Conservation (phyloP, 1,140 invertebrate genomes). For the Bacillus rossius region DNA sequence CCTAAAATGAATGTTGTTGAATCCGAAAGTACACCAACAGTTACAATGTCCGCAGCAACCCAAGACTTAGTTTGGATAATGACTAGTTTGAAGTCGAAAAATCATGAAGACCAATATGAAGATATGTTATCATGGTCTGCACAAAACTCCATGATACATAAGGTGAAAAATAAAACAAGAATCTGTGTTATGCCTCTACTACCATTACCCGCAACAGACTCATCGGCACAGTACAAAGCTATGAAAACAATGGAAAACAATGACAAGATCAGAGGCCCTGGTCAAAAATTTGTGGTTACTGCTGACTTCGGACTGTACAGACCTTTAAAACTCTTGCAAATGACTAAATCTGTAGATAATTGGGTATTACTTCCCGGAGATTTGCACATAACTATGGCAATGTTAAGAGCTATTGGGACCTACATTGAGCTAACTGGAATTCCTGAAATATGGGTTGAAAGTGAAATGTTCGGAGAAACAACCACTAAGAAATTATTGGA, state of each 20-base stretch:
- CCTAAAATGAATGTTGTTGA: too few relatives aligned
- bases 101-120: too few relatives aligned
- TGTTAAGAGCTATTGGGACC: not conserved
- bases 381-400: constrained; percentile 1
- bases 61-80: too few relatives aligned
- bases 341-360: not conserved
- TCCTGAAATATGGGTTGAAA: too few relatives aligned
- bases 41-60: too few relatives aligned
- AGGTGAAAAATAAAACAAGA: not conserved
- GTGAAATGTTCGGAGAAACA: too few relatives aligned
- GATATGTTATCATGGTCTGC: too few relatives aligned
- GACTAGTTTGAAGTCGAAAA: too few relatives aligned
- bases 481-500: too few relatives aligned
- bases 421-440: not conserved
- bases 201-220: not conserved
- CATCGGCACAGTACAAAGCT: constrained; percentile 1
- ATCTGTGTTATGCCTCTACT: constrained; percentile 3
- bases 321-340: not conserved
- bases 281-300: constrained; percentile 4
- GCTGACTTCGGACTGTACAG: not conserved
- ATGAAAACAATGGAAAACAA: not conserved
- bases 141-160: too few relatives aligned
- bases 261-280: constrained; percentile 1
- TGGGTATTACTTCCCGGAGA: constrained; percentile 7
- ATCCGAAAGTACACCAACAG: too few relatives aligned